A percentile compares a stretch with the other conserved stretches of the same genome.
Conservation (phyloP, 1,140 invertebrate genomes). For the Adoxophyes honmai region DNA sequence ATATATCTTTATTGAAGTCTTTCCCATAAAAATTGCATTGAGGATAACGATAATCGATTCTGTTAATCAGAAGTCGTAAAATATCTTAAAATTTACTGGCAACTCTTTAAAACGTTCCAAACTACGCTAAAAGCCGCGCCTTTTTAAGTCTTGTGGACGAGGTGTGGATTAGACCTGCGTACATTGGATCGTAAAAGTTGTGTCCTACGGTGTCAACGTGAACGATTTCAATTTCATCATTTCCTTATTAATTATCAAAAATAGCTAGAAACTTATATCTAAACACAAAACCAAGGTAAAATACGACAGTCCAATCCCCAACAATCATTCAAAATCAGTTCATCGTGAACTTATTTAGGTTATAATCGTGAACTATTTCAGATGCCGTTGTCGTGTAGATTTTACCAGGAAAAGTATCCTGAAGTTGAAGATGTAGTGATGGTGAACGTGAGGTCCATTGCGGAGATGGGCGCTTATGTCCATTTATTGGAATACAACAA, state of each 20-base stretch:
- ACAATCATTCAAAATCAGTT: background rate
- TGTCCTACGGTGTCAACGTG: conserved; percentile 49
- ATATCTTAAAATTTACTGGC: too few species aligned
- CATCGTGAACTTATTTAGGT: conserved; percentile 25
- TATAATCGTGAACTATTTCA: conserved; percentile 53
- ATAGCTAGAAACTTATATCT: conserved; percentile 17
- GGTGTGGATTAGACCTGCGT: conserved; percentile 5
- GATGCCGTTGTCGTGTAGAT: conserved; percentile 98
- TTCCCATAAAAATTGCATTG: too few species aligned
- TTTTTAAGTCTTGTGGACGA: too few species aligned
- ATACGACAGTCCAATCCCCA: too few species aligned
- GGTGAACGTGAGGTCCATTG: conserved; percentile 99
- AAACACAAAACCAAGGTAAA: conserved; percentile 32
- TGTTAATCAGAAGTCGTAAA: too few species aligned
- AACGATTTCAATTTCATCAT: conserved; percentile 54
- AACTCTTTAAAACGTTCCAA: background rate
- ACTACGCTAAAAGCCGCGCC: too few species aligned
- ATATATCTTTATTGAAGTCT: too few species aligned
- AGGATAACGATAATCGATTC: too few species aligned
- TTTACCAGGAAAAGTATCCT: conserved; percentile 98
- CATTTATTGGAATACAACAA: conserved; percentile 99
- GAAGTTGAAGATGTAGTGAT: conserved; percentile 99
- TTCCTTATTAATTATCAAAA: conserved; percentile 23
- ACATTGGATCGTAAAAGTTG: conserved; percentile 19
- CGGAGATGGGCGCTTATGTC: conserved; percentile 99